These are phyloP conservation scores for Drosophila orena DNA, from an alignment of 1,140 invertebrate genomes.

Conservation along the genomic window DNA sequence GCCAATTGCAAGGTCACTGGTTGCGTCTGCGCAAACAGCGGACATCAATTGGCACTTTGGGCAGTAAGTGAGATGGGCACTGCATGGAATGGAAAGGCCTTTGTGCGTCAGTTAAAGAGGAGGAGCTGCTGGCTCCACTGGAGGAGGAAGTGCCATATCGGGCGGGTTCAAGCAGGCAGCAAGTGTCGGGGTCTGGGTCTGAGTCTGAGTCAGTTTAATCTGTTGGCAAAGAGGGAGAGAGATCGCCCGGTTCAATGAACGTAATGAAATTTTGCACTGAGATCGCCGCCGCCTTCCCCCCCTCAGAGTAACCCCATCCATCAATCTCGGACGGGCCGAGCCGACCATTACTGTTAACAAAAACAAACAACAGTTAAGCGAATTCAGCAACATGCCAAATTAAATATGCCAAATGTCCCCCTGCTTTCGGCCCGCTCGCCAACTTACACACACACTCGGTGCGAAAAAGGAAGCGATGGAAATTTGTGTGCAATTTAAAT, in stretches of 20 bases:
- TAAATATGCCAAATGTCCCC: constrained; percentile 55
- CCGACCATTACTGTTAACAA: constrained; percentile 76
- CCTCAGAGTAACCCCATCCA: neutral
- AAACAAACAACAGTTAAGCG: constrained; percentile 77
- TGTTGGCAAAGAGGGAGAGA: constrained; percentile 42
- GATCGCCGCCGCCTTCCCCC: neutral
- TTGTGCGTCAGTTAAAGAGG: constrained; percentile 37
- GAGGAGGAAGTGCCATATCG: constrained; percentile 32
- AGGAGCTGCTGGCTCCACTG: constrained; percentile 1
- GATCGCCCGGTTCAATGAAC: constrained; percentile 74
- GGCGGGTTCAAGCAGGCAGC: constrained; percentile 45
- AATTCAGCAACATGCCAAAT: constrained; percentile 59
- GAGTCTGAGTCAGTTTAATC: constrained; percentile 40
- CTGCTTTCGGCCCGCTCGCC: constrained; percentile 1
- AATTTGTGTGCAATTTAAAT: constrained; percentile 50
- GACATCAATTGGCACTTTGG: constrained; percentile 42
- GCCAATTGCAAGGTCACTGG: constrained; percentile 71
- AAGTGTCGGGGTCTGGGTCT: constrained; percentile 36
- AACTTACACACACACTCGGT: constrained; percentile 6
- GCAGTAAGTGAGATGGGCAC: constrained; percentile 36
- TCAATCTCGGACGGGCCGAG: constrained; percentile 9
- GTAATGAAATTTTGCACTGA: constrained; percentile 63
- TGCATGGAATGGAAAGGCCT: constrained; percentile 50
- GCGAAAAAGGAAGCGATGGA: constrained; percentile 68
- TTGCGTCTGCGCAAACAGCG: constrained; percentile 71